Conservation (phyloP, 2,888 invertebrate species). For the Eulithis testata region DNA sequence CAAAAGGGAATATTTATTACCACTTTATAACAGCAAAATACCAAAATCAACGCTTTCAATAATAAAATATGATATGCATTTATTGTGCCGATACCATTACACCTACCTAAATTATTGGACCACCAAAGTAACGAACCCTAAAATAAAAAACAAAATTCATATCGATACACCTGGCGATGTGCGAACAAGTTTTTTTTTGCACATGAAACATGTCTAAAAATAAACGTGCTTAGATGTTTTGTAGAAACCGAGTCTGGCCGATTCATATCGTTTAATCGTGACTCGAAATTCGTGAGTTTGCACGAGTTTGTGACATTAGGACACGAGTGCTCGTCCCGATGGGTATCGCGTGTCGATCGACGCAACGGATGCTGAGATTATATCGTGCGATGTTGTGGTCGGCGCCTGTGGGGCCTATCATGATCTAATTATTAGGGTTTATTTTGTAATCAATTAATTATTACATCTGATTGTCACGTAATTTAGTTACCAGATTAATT, state of each 20-base stretch:
- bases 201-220: slow-evolving; percentile 9
- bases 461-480: slow-evolving; percentile 22
- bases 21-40: neutral
- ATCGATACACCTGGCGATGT: slow-evolving; percentile 31
- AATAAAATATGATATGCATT: slow-evolving; percentile 41
- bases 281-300: slow-evolving; percentile 67
- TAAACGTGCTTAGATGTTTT: slow-evolving; percentile 26
- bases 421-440: slow-evolving; percentile 31
- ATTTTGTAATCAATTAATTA: slow-evolving; percentile 37
- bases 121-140: slow-evolving; percentile 37
- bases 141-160: slow-evolving; percentile 28
- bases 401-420: slow-evolving; percentile 38
- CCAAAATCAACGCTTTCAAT: slow-evolving; percentile 23
- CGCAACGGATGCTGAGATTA: slow-evolving; percentile 29
- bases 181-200: slow-evolving; percentile 38
- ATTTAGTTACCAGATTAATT: neutral
- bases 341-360: slow-evolving; percentile 41
- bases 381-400: slow-evolving; percentile 37
- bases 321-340: slow-evolving; percentile 34
- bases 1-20: too few relatives aligned
- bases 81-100: slow-evolving; percentile 40
- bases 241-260: slow-evolving; percentile 25
- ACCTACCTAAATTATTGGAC: slow-evolving; percentile 44
- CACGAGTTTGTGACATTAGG: slow-evolving; percentile 61
- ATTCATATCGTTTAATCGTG: slow-evolving; percentile 58